A percentile compares a stretch with the other conserved stretches of the same genome.
These are phyloP conservation scores for Mionectes macconnelli DNA, from an alignment of 2,113 vertebrate species.

Conservation along the genomic window DNA sequence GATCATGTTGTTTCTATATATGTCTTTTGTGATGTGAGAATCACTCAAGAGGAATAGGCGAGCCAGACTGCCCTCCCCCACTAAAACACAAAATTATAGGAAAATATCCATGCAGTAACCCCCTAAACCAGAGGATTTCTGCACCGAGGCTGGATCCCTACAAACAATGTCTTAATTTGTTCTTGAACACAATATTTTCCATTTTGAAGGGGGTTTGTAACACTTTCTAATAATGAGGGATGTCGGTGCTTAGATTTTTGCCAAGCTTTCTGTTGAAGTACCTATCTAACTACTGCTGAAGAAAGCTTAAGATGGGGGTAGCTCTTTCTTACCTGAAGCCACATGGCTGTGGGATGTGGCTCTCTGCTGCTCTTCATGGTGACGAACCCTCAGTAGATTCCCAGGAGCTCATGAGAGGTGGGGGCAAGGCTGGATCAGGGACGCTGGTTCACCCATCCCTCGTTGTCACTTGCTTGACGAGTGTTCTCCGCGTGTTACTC, in stretches of 20 bases:
- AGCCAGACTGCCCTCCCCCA: slow-evolving; percentile 79
- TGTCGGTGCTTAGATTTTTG: slow-evolving; percentile 1
- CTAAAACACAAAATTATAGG: slow-evolving; percentile 5
- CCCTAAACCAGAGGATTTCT: slow-evolving; percentile 40
- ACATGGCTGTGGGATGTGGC: neutral
- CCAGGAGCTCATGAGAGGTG: slow-evolving; percentile 32
- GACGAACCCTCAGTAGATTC: neutral
- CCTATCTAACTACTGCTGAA: neutral
- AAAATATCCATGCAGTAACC: neutral
- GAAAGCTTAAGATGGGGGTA: neutral
- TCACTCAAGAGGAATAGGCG: slow-evolving; percentile 85
- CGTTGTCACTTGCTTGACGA: slow-evolving; percentile 82
- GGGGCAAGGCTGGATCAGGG: slow-evolving; percentile 71
- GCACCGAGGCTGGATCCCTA: slow-evolving; percentile 9
- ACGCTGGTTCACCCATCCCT: slow-evolving; percentile 82
- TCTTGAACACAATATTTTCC: neutral
- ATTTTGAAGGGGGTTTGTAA: neutral
- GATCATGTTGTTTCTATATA: slow-evolving; percentile 76
- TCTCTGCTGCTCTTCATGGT: slow-evolving; percentile 23
- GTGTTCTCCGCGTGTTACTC: slow-evolving; percentile 88
- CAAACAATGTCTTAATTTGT: neutral
- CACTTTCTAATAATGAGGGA: neutral
- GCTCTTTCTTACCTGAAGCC: slow-evolving; percentile 30
- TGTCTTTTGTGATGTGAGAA: slow-evolving; percentile 83
- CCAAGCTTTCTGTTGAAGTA: neutral